These are phyloP conservation scores for Sinodicranocentrus sp. DNA, from an alignment of 2,888 invertebrate genomes.

Conservation along the genomic window DNA sequence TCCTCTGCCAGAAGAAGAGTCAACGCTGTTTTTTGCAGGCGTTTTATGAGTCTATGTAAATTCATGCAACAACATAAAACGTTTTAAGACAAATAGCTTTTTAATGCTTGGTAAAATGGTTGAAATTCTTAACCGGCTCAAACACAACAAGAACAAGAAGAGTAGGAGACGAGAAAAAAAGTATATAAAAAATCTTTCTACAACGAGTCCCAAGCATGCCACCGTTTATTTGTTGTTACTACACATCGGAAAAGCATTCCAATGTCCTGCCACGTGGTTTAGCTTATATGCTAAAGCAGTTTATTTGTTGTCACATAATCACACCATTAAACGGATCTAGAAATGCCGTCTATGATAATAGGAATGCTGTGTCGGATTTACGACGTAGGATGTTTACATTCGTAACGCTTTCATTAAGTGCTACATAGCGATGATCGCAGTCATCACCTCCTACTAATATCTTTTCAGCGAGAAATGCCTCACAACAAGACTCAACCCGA, in stretches of 20 bases:
- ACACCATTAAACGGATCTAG: conserved; percentile 34
- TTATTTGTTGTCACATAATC: conserved; percentile 58
- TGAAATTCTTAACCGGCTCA: conserved; percentile 39
- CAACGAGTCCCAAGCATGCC: too few species aligned
- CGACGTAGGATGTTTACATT: conserved; percentile 43
- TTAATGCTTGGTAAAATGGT: conserved; percentile 49
- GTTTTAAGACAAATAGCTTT: conserved; percentile 59
- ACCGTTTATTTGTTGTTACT: not conserved
- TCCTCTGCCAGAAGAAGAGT: too few species aligned
- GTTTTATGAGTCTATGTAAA: conserved; percentile 55
- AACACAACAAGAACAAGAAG: not conserved
- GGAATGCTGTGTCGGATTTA: conserved; percentile 32
- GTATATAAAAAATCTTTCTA: too few species aligned
- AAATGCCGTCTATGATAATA: conserved; percentile 37
- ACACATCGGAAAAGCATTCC: conserved; percentile 7
- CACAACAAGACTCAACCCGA: not conserved
- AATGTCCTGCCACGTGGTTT: conserved; percentile 33
- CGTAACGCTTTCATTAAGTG: conserved; percentile 40
- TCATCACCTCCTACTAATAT: conserved; percentile 52
- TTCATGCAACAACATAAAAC: conserved; percentile 17
- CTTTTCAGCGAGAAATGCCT: conserved; percentile 16
- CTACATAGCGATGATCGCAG: conserved; percentile 35
- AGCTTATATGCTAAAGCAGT: conserved; percentile 5
- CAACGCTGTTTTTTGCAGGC: too few species aligned
- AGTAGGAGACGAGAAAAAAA: conserved; percentile 5